Evolutionary conservation across 1,140 invertebrate species (phyloP), one percentile per base, ranked within the genome.

Genomic region (Gonioctena quinquepunctata): DNA sequence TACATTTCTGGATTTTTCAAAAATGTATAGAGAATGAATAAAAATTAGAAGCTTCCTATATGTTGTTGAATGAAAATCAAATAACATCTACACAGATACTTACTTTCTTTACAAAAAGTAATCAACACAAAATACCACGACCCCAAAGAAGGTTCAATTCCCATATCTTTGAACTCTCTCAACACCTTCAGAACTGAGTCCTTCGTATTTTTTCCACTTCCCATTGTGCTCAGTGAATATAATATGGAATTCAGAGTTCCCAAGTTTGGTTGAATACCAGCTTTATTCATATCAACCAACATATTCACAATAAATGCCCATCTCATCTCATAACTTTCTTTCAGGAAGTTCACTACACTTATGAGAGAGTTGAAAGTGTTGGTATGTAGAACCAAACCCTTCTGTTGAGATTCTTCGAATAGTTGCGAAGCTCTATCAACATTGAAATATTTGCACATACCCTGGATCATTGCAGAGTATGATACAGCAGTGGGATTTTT

Each of bases 161-260:
- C 89, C 0, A 94, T 75, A 25, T 83, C 76, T 70, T 86, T 89
- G 76, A 96, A 95, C 81, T 96, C 94, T 0, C 86, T 77, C 1
- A 94, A 77, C 6, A 89, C 80, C 77, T 85, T 84, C 1, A 90
- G 77, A 8, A 86, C 83, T 22, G 78, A 77, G 7, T 73, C 74
- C 69, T 84, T 85, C 2, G 83, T 80, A 59, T 85, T 76, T 50
- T 82, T 81, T 21, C 82, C 84, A 42, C 76, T 83, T 11, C 82
- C 83, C 76, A 88, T 86, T 8, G 80, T 84, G 59, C 83, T 85
- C 50, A 89, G 56, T 73, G 85, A 74, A 65, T 88, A 85, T 5
- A 97, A 83, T 69, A 90, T 84, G 0, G 89, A 80, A 80, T 94
- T 94, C 16, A 96, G 83, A 1, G 94, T 96, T 2, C 84, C 84